Base-by-base conservation (phyloP, 1,140 invertebrate genomes). In the Drosophila arawakana region DNA sequence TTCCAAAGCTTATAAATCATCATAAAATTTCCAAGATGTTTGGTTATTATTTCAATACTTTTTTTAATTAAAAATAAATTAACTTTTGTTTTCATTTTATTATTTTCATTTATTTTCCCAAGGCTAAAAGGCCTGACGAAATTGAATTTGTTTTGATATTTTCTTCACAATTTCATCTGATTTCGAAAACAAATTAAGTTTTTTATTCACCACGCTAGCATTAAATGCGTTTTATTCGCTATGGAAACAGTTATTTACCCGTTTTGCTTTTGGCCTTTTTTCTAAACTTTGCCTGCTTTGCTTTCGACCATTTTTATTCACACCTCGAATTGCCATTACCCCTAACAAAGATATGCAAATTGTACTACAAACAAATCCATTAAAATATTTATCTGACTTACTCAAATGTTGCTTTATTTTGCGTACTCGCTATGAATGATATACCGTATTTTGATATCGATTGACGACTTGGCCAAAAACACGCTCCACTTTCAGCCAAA, bases 221-320 rank as follows among this genome's bases (percentile, higher is more conserved):
- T 54, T 54, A 15, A 54, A 37, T 54, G 2, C 2, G 1, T 13
- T 54, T 54, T 34, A 54, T 15, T 54, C 13, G 34, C 7, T 34
- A 11, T 41, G 30, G 39, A 41, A 41, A 60, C 44, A 59, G 21
- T 52, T 18, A 69, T 69, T 60, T 41, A 10, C 9, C 0, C 9
- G 44, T 39, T 39, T 49, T 57, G 6, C 9, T 50, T 21, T 52
- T 30, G 5, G 13, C 61, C 18, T 67, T 52, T 34, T 62, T 13
- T 46, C 34, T 55, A 39, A 15, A n/a, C 37, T 30, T 7, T 57
- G 13, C 47, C 58, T 34, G 61, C 43, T 34, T 13, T 50, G 15
- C 49, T 52, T 63, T 71, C 39, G 37, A 10, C 57, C 49, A 55
- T 49, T 61, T 73, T 39, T 35, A 69, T 73, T 73, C 71, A 69